A percentile compares a stretch with the other conserved stretches of the same genome.
These are phyloP conservation scores for Gallirallus australis DNA, from an alignment of 2,797 vertebrate species.

Conservation along the genomic window DNA sequence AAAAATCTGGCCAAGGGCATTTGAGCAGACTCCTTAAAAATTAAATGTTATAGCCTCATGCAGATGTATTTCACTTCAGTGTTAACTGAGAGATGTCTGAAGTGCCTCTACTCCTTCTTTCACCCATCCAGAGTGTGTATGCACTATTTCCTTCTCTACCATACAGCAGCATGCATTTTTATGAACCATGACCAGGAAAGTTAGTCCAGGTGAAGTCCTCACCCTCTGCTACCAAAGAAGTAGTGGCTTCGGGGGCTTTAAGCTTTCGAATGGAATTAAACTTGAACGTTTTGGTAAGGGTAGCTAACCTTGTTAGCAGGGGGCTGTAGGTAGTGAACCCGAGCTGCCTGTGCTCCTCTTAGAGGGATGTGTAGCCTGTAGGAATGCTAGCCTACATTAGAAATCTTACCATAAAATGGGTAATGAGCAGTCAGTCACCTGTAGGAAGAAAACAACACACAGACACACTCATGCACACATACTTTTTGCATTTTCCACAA, in stretches of 20 bases:
- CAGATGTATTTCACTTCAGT: not conserved
- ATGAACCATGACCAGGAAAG: not conserved
- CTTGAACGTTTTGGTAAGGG: not conserved
- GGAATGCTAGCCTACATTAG: not conserved
- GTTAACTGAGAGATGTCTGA: not conserved
- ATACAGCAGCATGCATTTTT: not conserved
- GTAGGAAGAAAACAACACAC: rapidly evolving
- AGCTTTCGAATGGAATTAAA: not conserved
- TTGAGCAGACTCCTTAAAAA: not conserved
- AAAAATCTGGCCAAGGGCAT: not conserved
- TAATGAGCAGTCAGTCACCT: not conserved
- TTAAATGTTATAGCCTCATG: not conserved
- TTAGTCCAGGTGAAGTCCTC: not conserved
- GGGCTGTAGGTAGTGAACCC: not conserved
- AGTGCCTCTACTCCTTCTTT: not conserved
- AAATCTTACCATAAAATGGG: not conserved
- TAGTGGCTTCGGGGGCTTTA: not conserved
- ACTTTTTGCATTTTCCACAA: not conserved
- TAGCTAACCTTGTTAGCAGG: not conserved
- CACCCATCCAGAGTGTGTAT: not conserved
- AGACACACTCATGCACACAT: not conserved
- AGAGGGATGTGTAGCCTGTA: not conserved
- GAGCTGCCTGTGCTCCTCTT: not conserved
- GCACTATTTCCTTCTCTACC: not conserved
- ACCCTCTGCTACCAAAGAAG: not conserved